A percentile compares a stretch with the other conserved stretches of the same genome.
Evolutionary conservation across 2,888 invertebrate species (phyloP).

Genomic region (Synanthedon formicaeformis): DNA sequence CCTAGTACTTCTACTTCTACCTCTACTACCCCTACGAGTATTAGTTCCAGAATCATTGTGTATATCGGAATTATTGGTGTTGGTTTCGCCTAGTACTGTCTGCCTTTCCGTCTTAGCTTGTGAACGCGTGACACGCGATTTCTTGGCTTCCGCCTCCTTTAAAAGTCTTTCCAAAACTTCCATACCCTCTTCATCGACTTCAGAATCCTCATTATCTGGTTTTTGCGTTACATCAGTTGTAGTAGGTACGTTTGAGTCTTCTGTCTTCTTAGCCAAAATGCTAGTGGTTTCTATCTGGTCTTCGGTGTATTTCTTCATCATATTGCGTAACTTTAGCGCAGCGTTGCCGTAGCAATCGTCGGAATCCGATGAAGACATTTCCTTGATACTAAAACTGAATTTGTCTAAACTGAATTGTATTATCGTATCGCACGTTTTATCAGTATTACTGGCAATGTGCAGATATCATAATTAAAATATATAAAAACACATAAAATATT

Average conservation of each 20-base stretch:
- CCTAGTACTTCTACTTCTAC: slow-evolving; percentile 1
- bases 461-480: too few species aligned
- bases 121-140: not conserved
- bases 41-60: slow-evolving; percentile 1
- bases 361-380: slow-evolving; percentile 47
- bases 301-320: slow-evolving; percentile 29
- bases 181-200: slow-evolving; percentile 3
- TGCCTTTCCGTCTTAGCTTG: not conserved
- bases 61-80: not conserved
- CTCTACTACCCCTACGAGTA: slow-evolving; percentile 5
- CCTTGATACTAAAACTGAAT: not conserved
- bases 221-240: slow-evolving; percentile 10
- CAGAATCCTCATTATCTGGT: slow-evolving; percentile 10
- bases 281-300: slow-evolving; percentile 20
- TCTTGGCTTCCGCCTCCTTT: not conserved
- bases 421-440: too few species aligned
- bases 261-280: slow-evolving; percentile 16
- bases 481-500: too few species aligned
- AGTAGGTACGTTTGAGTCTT: not conserved
- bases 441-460: too few species aligned
- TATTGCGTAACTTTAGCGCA: slow-evolving; percentile 33
- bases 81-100: not conserved
- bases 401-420: not conserved
- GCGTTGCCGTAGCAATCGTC: slow-evolving; percentile 52
- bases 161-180: not conserved